Evolutionary conservation across 2,888 invertebrate species (phyloP), one percentile per base, ranked within the genome.

Genomic region (Agriopis leucophaearia): DNA sequence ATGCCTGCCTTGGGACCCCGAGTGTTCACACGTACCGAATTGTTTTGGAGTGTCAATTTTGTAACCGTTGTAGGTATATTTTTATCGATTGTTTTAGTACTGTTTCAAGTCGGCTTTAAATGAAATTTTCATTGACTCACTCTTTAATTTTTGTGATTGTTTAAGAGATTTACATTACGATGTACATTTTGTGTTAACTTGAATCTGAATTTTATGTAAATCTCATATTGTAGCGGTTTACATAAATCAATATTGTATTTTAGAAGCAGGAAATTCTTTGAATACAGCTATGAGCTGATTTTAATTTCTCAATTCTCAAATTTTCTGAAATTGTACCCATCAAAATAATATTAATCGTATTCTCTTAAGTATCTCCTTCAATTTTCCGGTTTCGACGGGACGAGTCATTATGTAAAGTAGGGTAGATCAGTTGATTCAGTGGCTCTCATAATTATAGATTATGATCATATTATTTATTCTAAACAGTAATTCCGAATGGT

Each of bases 321-420:
- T 12, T 54, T 51, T 40, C 38, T 15, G 27, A 57, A 63, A 59
- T n/a, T 5, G 48, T 48, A 58, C 59, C 63, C 59, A 55, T 59
- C 55, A 59, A 67, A 59, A 58, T 54, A 48, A 48, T 59, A 50
- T 58, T 63, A 63, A 63, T 58, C 63, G 67, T 35, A 67, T 58
- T 67, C 59, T 63, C 67, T 27, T 59, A 54, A 62, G 63, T 54
- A 62, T 36, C 58, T 54, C 54, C 44, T 55, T 59, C 48, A 67
- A 59, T 63, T 63, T 63, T 59, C 50, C 58, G 57, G 62, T 54
- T 59, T 62, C 56, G 51, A 65, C 10, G 48, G 54, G 62, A 58
- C 54, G 69, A 71, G 74, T 79, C 79, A 78, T 82, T 79, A 80
- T 72, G 75, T 73, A 76, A 76, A 78, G 73, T 63, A 73, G 74